Percentiles rank a stretch among this genome's conserved stretches.
Evolutionary conservation across 2,888 invertebrate species (phyloP).

Genomic region (Lomographa bimaculata): DNA sequence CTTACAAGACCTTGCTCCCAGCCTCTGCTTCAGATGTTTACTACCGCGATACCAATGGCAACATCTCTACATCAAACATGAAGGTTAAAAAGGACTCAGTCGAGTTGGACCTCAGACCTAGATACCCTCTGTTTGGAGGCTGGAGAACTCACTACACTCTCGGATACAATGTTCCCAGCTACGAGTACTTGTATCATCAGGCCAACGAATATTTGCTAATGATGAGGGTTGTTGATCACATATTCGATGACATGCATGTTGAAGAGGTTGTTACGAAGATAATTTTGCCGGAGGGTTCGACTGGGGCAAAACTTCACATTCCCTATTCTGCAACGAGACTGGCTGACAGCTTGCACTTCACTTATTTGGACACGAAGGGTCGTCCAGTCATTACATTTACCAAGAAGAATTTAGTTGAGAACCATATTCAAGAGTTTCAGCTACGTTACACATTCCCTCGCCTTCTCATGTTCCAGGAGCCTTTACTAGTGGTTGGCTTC

Average conservation of each 20-base stretch:
- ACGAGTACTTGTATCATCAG: slow-evolving; percentile 95
- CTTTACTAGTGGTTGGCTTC: slow-evolving; percentile 93
- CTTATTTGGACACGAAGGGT: slow-evolving; percentile 97
- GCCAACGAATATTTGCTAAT: slow-evolving; percentile 92
- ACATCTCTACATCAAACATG: slow-evolving; percentile 98
- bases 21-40: slow-evolving; percentile 98
- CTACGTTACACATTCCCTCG: slow-evolving; percentile 94
- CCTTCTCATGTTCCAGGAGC: slow-evolving; percentile 95
- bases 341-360: slow-evolving; percentile 91
- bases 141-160: slow-evolving; percentile 99
- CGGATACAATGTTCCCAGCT: slow-evolving; percentile 98
- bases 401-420: slow-evolving; percentile 95
- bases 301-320: slow-evolving; percentile 90
- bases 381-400: slow-evolving; percentile 93
- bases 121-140: slow-evolving; percentile 99
- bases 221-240: slow-evolving; percentile 97
- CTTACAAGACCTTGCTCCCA: slow-evolving; percentile 93
- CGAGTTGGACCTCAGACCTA: slow-evolving; percentile 96
- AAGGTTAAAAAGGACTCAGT: slow-evolving; percentile 94
- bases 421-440: slow-evolving; percentile 97
- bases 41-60: slow-evolving; percentile 98
- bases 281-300: slow-evolving; percentile 96
- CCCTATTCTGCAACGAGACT: slow-evolving; percentile 92
- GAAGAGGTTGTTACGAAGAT: slow-evolving; percentile 94
- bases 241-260: slow-evolving; percentile 98